These are phyloP conservation scores for Stichodactyla mertensii DNA, from an alignment of 64 coral and sea anemone genomes.

Conservation along the genomic window DNA sequence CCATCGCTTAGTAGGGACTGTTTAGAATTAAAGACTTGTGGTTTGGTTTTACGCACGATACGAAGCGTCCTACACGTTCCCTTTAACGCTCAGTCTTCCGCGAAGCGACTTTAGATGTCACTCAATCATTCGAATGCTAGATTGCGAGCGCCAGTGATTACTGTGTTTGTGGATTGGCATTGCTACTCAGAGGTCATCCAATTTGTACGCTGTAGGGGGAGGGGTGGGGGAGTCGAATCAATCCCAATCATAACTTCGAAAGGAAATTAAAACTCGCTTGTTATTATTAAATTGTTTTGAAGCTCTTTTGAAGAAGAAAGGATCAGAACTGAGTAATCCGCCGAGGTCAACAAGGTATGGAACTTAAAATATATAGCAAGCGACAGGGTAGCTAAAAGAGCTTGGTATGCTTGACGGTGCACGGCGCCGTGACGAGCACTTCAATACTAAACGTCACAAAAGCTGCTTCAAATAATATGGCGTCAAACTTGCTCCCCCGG, in stretches of 20 bases:
- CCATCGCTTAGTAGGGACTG: background rate
- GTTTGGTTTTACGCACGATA: constrained; percentile 13
- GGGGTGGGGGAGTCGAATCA: background rate
- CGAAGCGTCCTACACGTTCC: background rate
- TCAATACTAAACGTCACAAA: constrained; percentile 1
- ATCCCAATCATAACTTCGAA: background rate
- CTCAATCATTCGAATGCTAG: constrained; percentile 6
- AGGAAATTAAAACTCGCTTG: background rate
- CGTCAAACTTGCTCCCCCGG: background rate
- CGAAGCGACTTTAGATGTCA: constrained; percentile 10
- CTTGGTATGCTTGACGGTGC: background rate
- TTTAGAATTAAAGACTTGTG: background rate
- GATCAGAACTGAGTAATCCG: background rate
- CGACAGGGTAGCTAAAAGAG: background rate
- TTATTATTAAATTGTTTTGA: background rate
- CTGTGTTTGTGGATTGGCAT: background rate
- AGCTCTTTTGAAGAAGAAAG: background rate
- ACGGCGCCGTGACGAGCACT: background rate
- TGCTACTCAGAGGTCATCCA: background rate
- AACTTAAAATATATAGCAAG: background rate
- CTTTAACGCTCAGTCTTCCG: background rate
- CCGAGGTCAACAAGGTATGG: background rate
- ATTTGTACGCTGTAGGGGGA: background rate
- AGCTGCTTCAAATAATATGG: background rate
- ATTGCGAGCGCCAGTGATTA: background rate